A percentile compares a stretch with the other conserved stretches of the same genome.
phyloP scores from a whole-genome alignment of 1,140 invertebrate genomes.

The Hirudo medicinalis region DNA sequence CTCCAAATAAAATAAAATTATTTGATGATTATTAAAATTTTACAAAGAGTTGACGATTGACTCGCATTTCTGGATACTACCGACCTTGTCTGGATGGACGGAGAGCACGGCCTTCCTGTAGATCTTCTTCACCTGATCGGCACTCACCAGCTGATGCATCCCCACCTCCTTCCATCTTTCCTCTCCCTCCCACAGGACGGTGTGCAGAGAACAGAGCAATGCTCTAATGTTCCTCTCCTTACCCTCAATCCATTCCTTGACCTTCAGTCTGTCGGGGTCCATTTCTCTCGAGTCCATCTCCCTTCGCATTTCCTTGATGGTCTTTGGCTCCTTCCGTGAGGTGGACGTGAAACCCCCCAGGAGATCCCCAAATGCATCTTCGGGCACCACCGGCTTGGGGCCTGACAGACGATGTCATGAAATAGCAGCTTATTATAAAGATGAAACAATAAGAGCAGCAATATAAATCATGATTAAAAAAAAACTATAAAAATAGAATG shows the following conservation, averaged over 20 bases:
- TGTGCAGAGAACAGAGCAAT: constrained; percentile 80
- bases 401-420: constrained; percentile 23
- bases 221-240: constrained; percentile 93
- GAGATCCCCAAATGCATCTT: constrained; percentile 76
- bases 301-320: constrained; percentile 82
- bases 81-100: constrained; percentile 95
- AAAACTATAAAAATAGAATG: too few relatives aligned
- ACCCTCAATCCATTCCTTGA: constrained; percentile 76
- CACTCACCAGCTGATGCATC: constrained; percentile 80
- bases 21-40: too few relatives aligned
- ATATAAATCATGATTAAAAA: not conserved
- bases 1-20: too few relatives aligned
- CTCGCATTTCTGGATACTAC: not conserved
- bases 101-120: constrained; percentile 89
- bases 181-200: constrained; percentile 81
- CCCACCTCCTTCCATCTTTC: constrained; percentile 73
- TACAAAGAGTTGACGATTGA: not conserved
- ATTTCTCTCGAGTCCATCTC: constrained; percentile 69
- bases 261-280: constrained; percentile 78
- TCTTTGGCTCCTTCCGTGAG: constrained; percentile 61
- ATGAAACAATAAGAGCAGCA: not conserved
- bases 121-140: constrained; percentile 83
- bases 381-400: constrained; percentile 42
- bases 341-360: constrained; percentile 64
- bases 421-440: not conserved